phyloP scores from a whole-genome alignment of 2,113 vertebrate species.

The Chlorodrepanis virens region DNA sequence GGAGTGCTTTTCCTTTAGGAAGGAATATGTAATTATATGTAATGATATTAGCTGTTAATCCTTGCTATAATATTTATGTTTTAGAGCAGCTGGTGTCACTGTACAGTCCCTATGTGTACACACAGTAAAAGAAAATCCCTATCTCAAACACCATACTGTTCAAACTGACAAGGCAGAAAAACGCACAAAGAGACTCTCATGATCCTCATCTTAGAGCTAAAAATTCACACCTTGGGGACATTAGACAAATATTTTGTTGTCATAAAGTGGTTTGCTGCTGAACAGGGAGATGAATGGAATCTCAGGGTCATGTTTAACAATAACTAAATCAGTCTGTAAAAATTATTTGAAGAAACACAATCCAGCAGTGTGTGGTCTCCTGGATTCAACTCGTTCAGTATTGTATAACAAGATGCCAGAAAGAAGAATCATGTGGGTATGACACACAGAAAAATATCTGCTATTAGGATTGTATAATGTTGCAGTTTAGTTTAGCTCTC shows the following conservation, averaged over 20 bases:
- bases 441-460: background rate
- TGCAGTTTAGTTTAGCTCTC: background rate
- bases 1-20: background rate
- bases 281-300: background rate
- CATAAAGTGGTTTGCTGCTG: background rate
- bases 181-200: background rate
- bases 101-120: background rate
- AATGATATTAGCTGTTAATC: conserved; percentile 17
- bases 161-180: background rate
- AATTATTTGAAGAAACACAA: background rate
- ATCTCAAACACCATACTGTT: background rate
- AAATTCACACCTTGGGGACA: background rate
- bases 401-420: background rate
- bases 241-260: background rate
- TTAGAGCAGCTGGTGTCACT: background rate
- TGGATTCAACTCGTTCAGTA: background rate
- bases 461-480: background rate
- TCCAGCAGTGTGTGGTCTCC: background rate
- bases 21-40: background rate
- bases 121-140: background rate
- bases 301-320: background rate
- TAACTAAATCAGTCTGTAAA: background rate
- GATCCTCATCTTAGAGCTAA: background rate
- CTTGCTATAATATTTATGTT: conserved; percentile 5
- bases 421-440: background rate